A percentile compares a stretch with the other conserved stretches of the same genome.
These are phyloP conservation scores for Pampusana beccarii DNA, from an alignment of 2,113 vertebrate species.

Conservation along the genomic window DNA sequence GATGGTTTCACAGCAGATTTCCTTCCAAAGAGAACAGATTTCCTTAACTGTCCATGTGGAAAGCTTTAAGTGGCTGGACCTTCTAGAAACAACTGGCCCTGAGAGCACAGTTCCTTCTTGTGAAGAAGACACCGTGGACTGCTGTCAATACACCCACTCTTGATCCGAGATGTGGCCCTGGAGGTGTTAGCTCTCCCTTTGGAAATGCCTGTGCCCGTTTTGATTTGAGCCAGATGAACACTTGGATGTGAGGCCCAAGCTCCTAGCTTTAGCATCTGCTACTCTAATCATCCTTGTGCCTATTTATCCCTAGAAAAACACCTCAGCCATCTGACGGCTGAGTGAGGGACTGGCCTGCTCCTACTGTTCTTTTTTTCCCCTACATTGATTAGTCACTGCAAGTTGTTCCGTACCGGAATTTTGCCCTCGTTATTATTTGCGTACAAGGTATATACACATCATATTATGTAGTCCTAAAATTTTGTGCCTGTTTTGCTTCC, in stretches of 20 bases:
- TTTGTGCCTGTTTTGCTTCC: background rate
- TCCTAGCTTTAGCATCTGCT: constrained; percentile 50
- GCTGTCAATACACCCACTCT: background rate
- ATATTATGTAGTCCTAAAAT: background rate
- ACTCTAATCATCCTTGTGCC: constrained; percentile 5
- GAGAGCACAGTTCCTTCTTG: background rate
- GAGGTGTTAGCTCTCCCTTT: background rate
- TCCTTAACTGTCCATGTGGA: background rate
- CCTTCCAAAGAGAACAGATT: background rate
- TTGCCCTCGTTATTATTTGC: constrained; percentile 35
- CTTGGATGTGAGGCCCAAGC: background rate
- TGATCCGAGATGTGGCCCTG: background rate
- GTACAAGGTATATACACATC: constrained; percentile 16
- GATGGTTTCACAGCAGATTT: background rate
- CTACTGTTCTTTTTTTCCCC: constrained; percentile 5
- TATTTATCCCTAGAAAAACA: constrained; percentile 43
- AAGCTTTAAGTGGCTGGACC: background rate
- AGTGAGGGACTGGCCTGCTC: constrained; percentile 7
- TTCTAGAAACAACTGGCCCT: background rate
- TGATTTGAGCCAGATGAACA: constrained; percentile 16
- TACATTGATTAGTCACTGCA: background rate
- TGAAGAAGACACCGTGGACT: background rate
- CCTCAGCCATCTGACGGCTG: constrained; percentile 26
- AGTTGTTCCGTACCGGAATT: constrained; percentile 24
- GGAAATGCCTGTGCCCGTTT: background rate